These are phyloP conservation scores for Glossophaga mutica DNA, from an alignment of 2,797 vertebrate genomes.

Conservation along the genomic window DNA sequence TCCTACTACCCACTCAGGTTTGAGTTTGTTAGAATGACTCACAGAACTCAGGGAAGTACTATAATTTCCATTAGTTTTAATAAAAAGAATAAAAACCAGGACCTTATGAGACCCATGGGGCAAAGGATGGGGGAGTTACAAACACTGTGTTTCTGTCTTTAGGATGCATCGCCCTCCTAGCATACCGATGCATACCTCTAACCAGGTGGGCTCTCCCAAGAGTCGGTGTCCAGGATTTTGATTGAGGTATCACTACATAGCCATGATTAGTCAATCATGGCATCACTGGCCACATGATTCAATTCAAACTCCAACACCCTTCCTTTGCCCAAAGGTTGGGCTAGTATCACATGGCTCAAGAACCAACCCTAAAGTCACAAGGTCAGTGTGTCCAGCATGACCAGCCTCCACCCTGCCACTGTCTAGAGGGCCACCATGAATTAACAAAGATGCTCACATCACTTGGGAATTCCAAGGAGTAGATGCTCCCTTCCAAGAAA, in stretches of 20 bases:
- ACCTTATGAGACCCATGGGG: neutral
- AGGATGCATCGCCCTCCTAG: neutral
- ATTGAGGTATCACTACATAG: neutral
- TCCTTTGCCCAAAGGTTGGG: neutral
- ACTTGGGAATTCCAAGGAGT: neutral
- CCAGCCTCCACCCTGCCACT: neutral
- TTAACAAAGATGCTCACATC: neutral
- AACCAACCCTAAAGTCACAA: neutral
- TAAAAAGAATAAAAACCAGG: neutral
- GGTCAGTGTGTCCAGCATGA: neutral
- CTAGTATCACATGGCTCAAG: neutral
- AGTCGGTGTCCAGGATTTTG: neutral
- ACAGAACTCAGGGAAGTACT: neutral
- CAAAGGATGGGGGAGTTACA: neutral
- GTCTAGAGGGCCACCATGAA: neutral
- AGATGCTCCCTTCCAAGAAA: neutral
- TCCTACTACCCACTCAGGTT: neutral
- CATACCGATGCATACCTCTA: rapidly evolving
- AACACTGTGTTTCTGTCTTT: neutral
- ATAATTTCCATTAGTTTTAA: neutral
- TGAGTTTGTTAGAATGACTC: neutral
- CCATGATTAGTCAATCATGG: too few relatives aligned
- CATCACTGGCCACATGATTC: neutral
- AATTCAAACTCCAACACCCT: neutral
- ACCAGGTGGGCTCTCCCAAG: neutral